A percentile compares a stretch with the other conserved stretches of the same genome.
Evolutionary conservation across 2,888 invertebrate genomes (phyloP).

Genomic region (Megastigmus dorsalis): DNA sequence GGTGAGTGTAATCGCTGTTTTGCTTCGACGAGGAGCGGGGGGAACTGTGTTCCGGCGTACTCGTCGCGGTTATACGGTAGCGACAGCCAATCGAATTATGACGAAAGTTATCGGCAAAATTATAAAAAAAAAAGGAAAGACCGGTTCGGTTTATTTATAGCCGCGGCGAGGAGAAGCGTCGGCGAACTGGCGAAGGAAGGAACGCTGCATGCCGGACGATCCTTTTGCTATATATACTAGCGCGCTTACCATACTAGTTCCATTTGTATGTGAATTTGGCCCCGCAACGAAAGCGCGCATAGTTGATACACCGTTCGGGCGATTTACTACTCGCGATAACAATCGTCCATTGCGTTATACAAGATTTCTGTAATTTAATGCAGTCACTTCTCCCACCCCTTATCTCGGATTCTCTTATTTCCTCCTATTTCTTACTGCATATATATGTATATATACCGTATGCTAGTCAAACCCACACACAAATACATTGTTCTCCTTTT

Average conservation of each 20-base stretch:
- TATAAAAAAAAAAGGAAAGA: constrained; percentile 28
- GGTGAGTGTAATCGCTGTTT: no score
- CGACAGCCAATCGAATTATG: no score
- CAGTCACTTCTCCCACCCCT: neutral
- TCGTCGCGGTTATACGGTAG: no score
- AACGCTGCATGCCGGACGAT: constrained; percentile 4
- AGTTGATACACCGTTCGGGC: constrained; percentile 6
- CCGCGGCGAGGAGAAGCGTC: neutral
- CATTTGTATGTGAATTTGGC: no score
- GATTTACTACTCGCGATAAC: constrained; percentile 37
- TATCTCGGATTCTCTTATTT: neutral
- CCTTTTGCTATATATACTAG: neutral
- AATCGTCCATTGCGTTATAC: constrained; percentile 26
- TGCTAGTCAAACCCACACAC: neutral
- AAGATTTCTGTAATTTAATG: constrained; percentile 31
- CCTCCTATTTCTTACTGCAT: neutral
- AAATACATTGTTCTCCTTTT: neutral
- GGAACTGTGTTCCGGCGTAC: no score
- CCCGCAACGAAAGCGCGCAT: neutral
- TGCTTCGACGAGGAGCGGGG: no score
- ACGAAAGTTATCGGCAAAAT: constrained; percentile 26
- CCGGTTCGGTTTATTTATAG: constrained; percentile 39
- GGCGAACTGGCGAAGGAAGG: no score
- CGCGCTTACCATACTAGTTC: neutral
- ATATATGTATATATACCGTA: neutral